These are phyloP conservation scores for Eremobia ochroleuca DNA, from an alignment of 2,888 invertebrate species.

Conservation along the genomic window DNA sequence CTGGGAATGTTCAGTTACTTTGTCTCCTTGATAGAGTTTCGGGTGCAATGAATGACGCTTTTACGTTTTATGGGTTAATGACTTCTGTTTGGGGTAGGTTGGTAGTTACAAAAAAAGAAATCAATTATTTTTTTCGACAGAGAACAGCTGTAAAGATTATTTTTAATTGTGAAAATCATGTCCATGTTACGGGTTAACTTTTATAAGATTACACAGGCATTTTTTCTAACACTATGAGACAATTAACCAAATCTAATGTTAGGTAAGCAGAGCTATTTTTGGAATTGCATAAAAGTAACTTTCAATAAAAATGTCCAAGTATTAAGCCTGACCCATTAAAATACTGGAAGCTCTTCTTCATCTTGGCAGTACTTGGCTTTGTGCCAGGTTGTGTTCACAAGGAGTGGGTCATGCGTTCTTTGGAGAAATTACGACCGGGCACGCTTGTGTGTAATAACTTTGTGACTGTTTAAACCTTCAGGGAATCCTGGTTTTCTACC, in stretches of 20 bases:
- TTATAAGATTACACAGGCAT: too few relatives aligned
- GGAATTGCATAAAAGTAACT: not conserved
- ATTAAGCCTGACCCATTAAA: conserved; percentile 33
- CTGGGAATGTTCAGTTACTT: conserved; percentile 55
- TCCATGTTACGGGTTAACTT: too few relatives aligned
- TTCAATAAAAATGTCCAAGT: not conserved
- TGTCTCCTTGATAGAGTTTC: conserved; percentile 49
- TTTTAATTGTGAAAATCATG: too few relatives aligned
- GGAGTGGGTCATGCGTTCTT: conserved; percentile 19
- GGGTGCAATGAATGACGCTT: conserved; percentile 63
- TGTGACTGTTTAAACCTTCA: not conserved
- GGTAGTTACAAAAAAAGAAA: not conserved
- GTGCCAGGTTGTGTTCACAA: conserved; percentile 17
- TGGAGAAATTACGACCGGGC: conserved; percentile 4
- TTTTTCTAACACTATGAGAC: not conserved
- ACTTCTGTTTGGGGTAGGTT: conserved; percentile 61
- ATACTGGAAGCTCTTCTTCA: conserved; percentile 5
- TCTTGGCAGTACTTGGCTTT: conserved; percentile 33
- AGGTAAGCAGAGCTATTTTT: not conserved
- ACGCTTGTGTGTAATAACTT: not conserved
- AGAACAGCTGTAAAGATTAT: not conserved
- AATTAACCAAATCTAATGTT: not conserved
- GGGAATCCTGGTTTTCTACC: too few relatives aligned
- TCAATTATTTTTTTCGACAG: not conserved
- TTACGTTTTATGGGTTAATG: conserved; percentile 59